Conservation (phyloP, 2,888 invertebrate genomes). For the Erynnis tages region DNA sequence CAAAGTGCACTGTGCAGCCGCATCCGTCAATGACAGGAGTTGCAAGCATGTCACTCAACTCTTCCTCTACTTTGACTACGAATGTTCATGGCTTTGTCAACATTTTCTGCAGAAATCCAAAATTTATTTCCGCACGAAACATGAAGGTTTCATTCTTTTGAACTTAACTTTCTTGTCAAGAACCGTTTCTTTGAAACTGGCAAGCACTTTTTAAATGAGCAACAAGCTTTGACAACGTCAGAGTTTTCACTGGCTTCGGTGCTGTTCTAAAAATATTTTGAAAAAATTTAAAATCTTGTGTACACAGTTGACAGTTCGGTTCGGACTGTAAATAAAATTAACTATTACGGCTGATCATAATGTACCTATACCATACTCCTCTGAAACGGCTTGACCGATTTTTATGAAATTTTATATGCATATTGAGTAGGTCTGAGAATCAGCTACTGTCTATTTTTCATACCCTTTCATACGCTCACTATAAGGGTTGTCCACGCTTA, state of each 20-base stretch:
- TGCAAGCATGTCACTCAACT: slow-evolving; percentile 35
- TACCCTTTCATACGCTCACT: too few species aligned
- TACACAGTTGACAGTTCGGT: too few species aligned
- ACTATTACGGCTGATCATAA: too few species aligned
- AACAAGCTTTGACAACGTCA: not conserved
- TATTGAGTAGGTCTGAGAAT: too few species aligned
- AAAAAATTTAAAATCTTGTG: not conserved
- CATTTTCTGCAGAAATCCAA: slow-evolving; percentile 15
- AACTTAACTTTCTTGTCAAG: not conserved
- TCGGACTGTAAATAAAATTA: too few species aligned
- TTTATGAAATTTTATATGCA: too few species aligned
- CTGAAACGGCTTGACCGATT: too few species aligned
- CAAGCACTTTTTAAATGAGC: not conserved
- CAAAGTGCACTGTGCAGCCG: slow-evolving; percentile 52
- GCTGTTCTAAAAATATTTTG: too few species aligned
- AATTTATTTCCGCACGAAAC: not conserved
- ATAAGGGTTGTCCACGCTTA: too few species aligned
- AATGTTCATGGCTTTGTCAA: slow-evolving; percentile 16
- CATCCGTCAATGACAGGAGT: slow-evolving; percentile 61
- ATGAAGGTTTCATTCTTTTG: not conserved
- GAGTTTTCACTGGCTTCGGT: not conserved
- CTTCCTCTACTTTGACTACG: slow-evolving; percentile 29
- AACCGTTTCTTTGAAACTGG: not conserved
- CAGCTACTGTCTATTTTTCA: too few species aligned
- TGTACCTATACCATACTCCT: too few species aligned